Conservation (phyloP, 1,140 invertebrate species). For the Hestina assimilis region DNA sequence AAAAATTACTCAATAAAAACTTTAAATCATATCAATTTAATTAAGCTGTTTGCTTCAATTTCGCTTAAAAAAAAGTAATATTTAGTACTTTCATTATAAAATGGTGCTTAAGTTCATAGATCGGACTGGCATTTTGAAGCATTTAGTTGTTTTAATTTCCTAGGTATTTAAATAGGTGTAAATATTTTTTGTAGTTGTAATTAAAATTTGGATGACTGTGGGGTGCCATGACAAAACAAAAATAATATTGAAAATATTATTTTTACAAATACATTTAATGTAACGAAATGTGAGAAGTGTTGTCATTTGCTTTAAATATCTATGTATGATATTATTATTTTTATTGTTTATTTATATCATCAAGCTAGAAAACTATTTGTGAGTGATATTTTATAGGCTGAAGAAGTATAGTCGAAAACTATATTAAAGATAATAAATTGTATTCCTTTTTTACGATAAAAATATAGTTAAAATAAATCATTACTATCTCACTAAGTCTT, state of each 20-base stretch:
- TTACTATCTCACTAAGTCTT: not conserved
- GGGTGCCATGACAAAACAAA: slow-evolving; percentile 53
- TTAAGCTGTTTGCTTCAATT: slow-evolving; percentile 12
- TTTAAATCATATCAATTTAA: slow-evolving; percentile 19
- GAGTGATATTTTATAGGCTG: slow-evolving; percentile 23
- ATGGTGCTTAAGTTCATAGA: slow-evolving; percentile 58
- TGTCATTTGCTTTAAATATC: slow-evolving; percentile 3
- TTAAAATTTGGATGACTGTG: slow-evolving; percentile 34
- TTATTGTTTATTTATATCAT: slow-evolving; percentile 16
- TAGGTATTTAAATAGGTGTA: slow-evolving; percentile 44
- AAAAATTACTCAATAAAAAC: slow-evolving; percentile 5
- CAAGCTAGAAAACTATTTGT: slow-evolving; percentile 10
- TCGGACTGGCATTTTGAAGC: slow-evolving; percentile 67
- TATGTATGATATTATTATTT: slow-evolving; percentile 20
- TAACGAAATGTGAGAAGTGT: slow-evolving; percentile 13
- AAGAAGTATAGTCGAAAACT: slow-evolving; percentile 17
- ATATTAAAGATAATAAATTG: slow-evolving; percentile 15
- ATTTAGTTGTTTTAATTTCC: slow-evolving; percentile 55
- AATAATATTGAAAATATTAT: slow-evolving; percentile 15
- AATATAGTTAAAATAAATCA: slow-evolving; percentile 12
- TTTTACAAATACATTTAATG: slow-evolving; percentile 27
- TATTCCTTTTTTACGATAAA: slow-evolving; percentile 12
- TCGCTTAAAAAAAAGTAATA: slow-evolving; percentile 1
- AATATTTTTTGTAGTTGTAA: slow-evolving; percentile 48
- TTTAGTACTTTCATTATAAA: slow-evolving; percentile 24